Conservation (phyloP, 1,140 invertebrate genomes). For the Eriosoma lanigerum region DNA sequence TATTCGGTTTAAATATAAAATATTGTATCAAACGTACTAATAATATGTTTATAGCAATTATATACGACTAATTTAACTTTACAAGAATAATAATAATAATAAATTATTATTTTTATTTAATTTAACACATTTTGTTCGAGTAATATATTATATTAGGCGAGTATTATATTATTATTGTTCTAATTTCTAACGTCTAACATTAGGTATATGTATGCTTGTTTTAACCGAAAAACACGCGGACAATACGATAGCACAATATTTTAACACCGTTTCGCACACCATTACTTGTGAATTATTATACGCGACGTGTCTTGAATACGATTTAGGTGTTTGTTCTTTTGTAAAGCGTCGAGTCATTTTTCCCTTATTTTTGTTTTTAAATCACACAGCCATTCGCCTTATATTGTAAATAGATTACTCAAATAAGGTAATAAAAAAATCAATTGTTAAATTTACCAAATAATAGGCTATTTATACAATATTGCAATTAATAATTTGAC, state of each 20-base stretch:
- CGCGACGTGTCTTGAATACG: neutral
- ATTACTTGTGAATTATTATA: constrained; percentile 24
- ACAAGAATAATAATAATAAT: too few species aligned
- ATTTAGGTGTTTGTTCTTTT: neutral
- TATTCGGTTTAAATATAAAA: too few species aligned
- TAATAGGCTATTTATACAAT: too few species aligned
- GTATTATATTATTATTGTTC: too few species aligned
- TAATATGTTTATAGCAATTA: too few species aligned
- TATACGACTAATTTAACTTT: too few species aligned
- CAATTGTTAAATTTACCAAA: too few species aligned
- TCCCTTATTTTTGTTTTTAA: neutral
- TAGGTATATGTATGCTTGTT: neutral
- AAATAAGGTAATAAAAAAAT: neutral
- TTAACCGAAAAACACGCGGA: neutral
- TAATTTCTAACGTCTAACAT: too few species aligned
- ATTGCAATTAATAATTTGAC: too few species aligned
- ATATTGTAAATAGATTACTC: neutral
- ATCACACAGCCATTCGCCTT: neutral
- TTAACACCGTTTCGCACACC: constrained; percentile 5
- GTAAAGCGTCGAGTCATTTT: neutral
- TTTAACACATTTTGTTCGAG: neutral
- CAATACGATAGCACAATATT: neutral
- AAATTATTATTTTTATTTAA: too few species aligned
- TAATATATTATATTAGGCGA: neutral
- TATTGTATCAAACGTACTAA: too few species aligned